Base-by-base conservation (phyloP, 2,797 vertebrate genomes). In the Chanos chanos region DNA sequence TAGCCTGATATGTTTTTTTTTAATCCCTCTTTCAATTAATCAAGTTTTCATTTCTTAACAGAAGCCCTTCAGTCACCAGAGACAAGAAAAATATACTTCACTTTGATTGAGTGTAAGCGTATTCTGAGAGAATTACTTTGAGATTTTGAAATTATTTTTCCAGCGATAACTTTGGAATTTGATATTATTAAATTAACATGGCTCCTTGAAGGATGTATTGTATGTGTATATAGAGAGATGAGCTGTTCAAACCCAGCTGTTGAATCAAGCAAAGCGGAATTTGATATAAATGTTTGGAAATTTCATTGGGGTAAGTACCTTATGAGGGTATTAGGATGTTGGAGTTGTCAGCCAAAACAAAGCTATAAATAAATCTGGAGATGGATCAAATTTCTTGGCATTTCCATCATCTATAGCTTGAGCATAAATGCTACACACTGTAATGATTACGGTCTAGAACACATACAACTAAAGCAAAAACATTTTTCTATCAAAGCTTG, bases 21-120 rank as follows among this genome's bases (percentile, higher is more conserved):
- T 76, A 57, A 68, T 45, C 65, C 70, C 66, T 79, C 72, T 75
- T 86, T 86, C 74, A 77, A 85, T 86, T 85, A 84, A 87, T 87
- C 73, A 82, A 77, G 56, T 66, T 76, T 79, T 78, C 79, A 69
- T 78, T 84, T 79, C 67, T 81, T 70, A 66, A 81, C 77, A 75
- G 83, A 86, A 85, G 80, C 80, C 71, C 70, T 69, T 54, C 61
- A 44, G 80, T 72, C 61, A 82, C 56, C 55, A 43, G 80, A 81
- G 77, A 85, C 73, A 73, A 77, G 78, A 72, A 68, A 85, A 81
- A 83, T 80, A 81, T 70, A 75, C 71, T 59, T 31, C 6, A n/a
- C 73, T 81, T 75, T 77, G 76, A 82, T 77, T 82, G 72, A 72
- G 66, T 52, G 57, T 63, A 55, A 67, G 70, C 77, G 25, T 63